phyloP scores from a whole-genome alignment of 2,113 vertebrate species.

The Bubo blakistoni region DNA sequence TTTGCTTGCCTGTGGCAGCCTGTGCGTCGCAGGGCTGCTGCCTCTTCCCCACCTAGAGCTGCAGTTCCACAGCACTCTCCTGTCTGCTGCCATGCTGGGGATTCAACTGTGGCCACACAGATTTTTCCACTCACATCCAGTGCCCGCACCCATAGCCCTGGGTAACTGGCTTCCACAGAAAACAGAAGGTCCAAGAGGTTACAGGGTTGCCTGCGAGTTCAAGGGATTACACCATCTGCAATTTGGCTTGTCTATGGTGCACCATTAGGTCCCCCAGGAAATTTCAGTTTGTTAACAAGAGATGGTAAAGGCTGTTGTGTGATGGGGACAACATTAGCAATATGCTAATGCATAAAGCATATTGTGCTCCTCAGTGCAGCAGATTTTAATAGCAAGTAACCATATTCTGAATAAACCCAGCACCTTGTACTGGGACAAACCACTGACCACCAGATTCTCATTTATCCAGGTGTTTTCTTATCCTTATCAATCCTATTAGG shows the following conservation, averaged over 20 bases:
- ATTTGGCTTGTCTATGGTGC: background rate
- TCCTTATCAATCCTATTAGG: background rate
- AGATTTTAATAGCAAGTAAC: background rate
- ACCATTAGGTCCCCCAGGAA: background rate
- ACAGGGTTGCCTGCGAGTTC: background rate
- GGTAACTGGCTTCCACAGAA: background rate
- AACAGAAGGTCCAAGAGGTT: background rate
- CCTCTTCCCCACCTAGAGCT: background rate
- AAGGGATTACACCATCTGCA: background rate
- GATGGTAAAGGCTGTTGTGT: background rate
- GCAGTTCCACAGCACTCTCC: background rate
- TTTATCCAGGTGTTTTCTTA: background rate
- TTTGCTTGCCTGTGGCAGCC: background rate
- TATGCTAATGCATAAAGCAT: background rate
- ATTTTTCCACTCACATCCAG: background rate
- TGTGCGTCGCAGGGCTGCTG: background rate
- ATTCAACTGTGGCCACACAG: background rate
- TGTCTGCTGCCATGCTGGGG: background rate
- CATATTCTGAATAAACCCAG: background rate
- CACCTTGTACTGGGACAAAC: background rate
- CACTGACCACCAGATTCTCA: background rate
- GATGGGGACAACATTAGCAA: background rate
- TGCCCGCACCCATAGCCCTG: background rate
- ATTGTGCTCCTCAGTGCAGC: background rate
- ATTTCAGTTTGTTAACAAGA: background rate